A percentile compares a stretch with the other conserved stretches of the same genome.
These are phyloP conservation scores for Agriopis leucophaearia DNA, from an alignment of 2,888 invertebrate genomes.

Conservation along the genomic window DNA sequence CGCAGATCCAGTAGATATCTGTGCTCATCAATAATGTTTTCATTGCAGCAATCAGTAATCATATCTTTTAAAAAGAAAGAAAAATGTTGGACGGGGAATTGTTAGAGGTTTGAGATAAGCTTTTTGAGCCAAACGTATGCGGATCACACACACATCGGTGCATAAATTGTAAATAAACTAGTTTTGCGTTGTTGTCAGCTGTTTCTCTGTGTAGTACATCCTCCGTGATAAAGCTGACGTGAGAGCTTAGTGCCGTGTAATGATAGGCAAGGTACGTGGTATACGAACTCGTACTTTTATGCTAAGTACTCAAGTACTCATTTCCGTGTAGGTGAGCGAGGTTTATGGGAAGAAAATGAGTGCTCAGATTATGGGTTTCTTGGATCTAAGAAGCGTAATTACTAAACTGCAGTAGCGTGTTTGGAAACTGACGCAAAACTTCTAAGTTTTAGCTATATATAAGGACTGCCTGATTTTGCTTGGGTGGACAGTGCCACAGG, in stretches of 20 bases:
- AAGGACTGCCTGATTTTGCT: too few relatives aligned
- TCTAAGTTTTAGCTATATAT: background rate
- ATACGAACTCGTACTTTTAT: slow-evolving; percentile 13
- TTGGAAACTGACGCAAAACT: too few relatives aligned
- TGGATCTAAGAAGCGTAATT: background rate
- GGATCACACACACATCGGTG: background rate
- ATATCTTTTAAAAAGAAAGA: too few relatives aligned
- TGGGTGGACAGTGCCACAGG: too few relatives aligned
- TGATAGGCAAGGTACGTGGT: slow-evolving; percentile 11
- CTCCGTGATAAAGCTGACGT: background rate
- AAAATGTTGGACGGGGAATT: too few relatives aligned
- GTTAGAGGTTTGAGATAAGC: too few relatives aligned
- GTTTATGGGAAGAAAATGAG: slow-evolving; percentile 22
- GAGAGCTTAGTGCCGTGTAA: slow-evolving; percentile 7
- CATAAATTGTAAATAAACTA: too few relatives aligned
- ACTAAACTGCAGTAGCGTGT: background rate
- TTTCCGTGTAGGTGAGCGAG: background rate
- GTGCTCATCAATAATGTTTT: too few relatives aligned
- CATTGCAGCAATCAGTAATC: too few relatives aligned
- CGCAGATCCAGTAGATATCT: too few relatives aligned
- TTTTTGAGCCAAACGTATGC: background rate
- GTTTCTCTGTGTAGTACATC: background rate
- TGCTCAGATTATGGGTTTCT: background rate
- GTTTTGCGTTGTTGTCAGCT: background rate
- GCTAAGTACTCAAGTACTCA: slow-evolving; percentile 24